Evolutionary conservation across 2,888 invertebrate species (phyloP).

Genomic region (Drosophila pegasa): DNA sequence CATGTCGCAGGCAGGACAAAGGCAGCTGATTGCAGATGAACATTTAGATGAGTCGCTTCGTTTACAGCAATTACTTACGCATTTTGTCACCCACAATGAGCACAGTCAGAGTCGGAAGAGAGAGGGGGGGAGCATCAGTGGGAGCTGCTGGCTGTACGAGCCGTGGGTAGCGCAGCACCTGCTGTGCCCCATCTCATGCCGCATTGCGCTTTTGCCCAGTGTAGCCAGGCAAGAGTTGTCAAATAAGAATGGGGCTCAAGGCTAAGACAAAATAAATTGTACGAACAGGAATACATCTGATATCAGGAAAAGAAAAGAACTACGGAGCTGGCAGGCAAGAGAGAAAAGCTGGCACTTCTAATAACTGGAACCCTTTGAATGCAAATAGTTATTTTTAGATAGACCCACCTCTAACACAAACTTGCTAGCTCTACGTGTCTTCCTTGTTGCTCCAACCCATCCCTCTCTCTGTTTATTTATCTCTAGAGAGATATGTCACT

Average conservation of each 20-base stretch:
- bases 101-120: background rate
- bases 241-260: background rate
- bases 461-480: too few relatives aligned
- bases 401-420: too few relatives aligned
- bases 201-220: conserved; percentile 30
- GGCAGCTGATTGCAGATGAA: conserved; percentile 68
- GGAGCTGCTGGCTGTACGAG: background rate
- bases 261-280: background rate
- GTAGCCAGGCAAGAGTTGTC: background rate
- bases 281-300: background rate
- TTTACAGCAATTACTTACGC: conserved; percentile 71
- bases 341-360: too few relatives aligned
- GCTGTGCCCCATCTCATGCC: conserved; percentile 56
- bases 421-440: too few relatives aligned
- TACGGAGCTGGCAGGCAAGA: background rate
- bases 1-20: conserved; percentile 45
- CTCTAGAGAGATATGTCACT: too few relatives aligned
- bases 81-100: conserved; percentile 66
- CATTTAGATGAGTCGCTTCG: conserved; percentile 55
- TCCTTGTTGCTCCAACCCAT: too few relatives aligned
- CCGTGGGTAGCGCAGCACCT: conserved; percentile 49
- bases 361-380: too few relatives aligned
- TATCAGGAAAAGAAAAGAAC: background rate
- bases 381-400: too few relatives aligned
- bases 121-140: background rate